Conservation (phyloP, 2,113 vertebrate genomes). For the Lycaon pictus region DNA sequence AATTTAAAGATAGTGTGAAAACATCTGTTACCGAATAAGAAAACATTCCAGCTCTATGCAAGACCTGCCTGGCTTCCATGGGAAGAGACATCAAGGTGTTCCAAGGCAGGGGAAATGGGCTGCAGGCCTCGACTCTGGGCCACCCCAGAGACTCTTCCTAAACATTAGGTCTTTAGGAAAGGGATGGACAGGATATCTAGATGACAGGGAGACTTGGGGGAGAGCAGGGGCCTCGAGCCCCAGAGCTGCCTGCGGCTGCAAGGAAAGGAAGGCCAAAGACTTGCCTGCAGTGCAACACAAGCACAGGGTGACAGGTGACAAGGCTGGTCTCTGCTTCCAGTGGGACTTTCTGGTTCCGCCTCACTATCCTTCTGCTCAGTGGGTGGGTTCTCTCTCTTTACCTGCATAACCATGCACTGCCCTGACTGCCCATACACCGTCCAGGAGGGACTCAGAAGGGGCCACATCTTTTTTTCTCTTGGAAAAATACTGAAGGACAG, state of each 20-base stretch:
- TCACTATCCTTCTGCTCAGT: neutral
- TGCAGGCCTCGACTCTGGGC: neutral
- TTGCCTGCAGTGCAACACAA: neutral
- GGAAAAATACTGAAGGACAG: neutral
- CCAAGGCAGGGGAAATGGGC: neutral
- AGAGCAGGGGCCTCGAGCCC: neutral
- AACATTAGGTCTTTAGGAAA: neutral
- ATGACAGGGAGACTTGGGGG: neutral
- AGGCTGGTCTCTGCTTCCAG: neutral
- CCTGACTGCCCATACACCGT: neutral
- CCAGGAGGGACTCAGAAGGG: neutral
- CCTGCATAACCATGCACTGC: neutral
- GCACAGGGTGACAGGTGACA: neutral
- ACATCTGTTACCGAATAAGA: slow-evolving; percentile 65
- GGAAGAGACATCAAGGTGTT: neutral
- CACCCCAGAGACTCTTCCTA: neutral
- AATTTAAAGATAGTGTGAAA: slow-evolving; percentile 76
- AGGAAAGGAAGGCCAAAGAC: neutral
- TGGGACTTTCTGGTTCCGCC: neutral
- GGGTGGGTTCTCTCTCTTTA: neutral
- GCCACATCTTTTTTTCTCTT: neutral
- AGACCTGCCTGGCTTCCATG: neutral
- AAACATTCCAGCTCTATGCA: slow-evolving; percentile 32
- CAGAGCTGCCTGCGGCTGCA: neutral
- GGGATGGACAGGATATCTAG: neutral